Base-by-base conservation (phyloP, 1,140 invertebrate genomes). In the Tetraneura akinire region DNA sequence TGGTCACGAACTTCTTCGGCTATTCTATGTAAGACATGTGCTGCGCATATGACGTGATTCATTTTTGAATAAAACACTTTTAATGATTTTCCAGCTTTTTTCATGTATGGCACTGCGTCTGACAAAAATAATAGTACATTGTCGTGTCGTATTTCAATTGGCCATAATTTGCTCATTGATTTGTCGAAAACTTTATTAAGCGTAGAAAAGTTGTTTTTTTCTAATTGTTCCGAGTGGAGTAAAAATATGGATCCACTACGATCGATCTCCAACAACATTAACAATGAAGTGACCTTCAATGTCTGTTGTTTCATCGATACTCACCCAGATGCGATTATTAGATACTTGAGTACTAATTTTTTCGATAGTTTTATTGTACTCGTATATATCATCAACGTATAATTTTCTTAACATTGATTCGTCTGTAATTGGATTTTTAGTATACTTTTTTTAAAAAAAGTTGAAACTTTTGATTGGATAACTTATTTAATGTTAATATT, bases 1-100 rank as follows among this genome's bases (percentile, higher is more conserved):
- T 71, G n/a, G 23, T 47, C 47, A 80, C 85, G 66, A 13, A 86
- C 78, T 32, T 83, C 73, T 83, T 86, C 85, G n/a, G 83, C 84
- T 64, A 86, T 62, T 81, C 82, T 29, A 82, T 87, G 83, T 71
- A 85, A 32, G 74, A 80, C 84, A 81, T 86, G 85, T 64, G 84
- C 49, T 51, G 14, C 14, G 14, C 49, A 51, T 51, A 16, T 51
- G 32, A 51, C 49, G 18, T 51, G 0, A 18, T 18, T 51, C 49
- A 51, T 51, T 16, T 51, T 51, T 18, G 49, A 51, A 18, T 51
- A 51, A 18, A 82, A 83, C 76, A 81, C 68, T 82, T 83, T 80
- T 57, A 84, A 80, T 66, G 70, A 80, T 78, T 83, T 23, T 37
- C 74, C 83, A 53, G 83, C 82, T 83, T 82, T 83, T 16, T 82